Conservation (phyloP, 2,797 vertebrate species). For the Muscicapa comitata region DNA sequence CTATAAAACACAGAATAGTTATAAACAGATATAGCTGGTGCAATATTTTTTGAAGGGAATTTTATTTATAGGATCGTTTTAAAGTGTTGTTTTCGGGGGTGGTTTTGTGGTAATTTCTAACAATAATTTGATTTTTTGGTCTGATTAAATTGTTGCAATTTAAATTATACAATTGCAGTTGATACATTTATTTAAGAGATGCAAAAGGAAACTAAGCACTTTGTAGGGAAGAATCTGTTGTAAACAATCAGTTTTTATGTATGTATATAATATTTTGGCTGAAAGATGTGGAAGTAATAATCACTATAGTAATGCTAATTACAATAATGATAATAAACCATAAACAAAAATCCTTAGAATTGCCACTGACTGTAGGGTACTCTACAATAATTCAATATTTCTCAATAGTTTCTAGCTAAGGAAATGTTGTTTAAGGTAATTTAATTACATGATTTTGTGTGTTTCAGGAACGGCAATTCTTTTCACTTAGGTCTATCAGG, state of each 20-base stretch:
- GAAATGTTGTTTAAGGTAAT: neutral
- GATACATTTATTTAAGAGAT: neutral
- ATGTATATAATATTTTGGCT: neutral
- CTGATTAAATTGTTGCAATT: neutral
- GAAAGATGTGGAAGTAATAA: neutral
- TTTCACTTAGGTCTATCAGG: neutral
- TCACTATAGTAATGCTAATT: neutral
- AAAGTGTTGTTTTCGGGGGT: neutral
- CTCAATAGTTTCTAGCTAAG: neutral
- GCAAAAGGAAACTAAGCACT: neutral
- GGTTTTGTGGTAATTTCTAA: neutral
- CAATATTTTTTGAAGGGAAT: neutral
- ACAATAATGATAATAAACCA: neutral
- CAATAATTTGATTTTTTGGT: neutral
- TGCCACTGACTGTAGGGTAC: rapidly evolving
- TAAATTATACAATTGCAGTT: neutral
- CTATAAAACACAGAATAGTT: neutral
- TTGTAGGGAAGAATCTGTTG: neutral
- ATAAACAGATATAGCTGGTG: neutral
- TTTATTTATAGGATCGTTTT: neutral
- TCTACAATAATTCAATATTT: neutral
- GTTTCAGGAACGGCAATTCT: neutral
- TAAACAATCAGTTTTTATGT: neutral
- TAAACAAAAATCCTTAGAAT: neutral
- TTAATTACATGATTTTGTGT: neutral